phyloP scores from a whole-genome alignment of 2,113 vertebrate species.

The Oreotrochilus melanogaster region DNA sequence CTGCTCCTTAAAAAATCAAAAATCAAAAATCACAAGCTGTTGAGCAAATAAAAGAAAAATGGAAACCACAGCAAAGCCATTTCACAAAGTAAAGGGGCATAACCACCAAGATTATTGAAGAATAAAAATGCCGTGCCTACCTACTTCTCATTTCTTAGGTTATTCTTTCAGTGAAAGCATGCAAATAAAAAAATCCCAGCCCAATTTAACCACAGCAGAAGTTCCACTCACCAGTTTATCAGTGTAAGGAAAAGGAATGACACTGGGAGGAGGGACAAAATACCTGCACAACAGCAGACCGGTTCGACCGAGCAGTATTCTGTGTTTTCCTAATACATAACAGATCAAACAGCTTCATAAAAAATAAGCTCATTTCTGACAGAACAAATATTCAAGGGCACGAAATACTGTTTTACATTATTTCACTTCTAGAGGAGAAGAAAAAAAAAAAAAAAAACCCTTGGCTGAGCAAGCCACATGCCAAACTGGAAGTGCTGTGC shows the following conservation, averaged over 20 bases:
- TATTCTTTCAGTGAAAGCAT: not conserved
- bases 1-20: not conserved
- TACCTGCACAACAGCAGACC: not conserved
- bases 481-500: not conserved
- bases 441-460: not conserved
- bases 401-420: slow-evolving; percentile 29
- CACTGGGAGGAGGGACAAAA: not conserved
- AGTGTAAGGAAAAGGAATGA: not conserved
- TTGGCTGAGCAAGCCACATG: not conserved
- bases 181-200: not conserved
- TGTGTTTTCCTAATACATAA: not conserved
- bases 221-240: not conserved
- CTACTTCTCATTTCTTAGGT: not conserved
- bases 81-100: not conserved
- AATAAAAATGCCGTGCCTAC: not conserved
- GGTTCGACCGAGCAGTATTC: not conserved
- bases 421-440: not conserved
- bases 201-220: not conserved
- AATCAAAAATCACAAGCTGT: not conserved
- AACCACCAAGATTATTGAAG: not conserved
- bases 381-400: slow-evolving; percentile 4
- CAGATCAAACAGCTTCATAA: slow-evolving; percentile 9
- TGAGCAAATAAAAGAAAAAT: not conserved
- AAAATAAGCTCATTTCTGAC: slow-evolving; percentile 7
- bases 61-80: not conserved